phyloP scores from a whole-genome alignment of 2,888 invertebrate genomes.

The Syritta pipiens region DNA sequence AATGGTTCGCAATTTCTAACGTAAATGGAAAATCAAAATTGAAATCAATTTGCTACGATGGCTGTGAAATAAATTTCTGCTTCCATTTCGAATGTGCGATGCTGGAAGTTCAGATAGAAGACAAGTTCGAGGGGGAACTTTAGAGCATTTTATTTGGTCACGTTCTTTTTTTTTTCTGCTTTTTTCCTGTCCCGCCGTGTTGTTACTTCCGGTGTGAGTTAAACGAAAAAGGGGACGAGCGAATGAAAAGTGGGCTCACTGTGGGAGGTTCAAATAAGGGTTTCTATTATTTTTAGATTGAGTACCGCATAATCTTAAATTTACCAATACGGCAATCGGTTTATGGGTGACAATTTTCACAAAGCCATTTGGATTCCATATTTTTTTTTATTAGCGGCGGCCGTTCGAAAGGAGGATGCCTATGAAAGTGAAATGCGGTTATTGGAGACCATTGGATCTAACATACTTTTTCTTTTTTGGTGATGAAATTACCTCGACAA shows the following conservation, averaged over 20 bases:
- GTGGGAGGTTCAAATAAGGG: not conserved
- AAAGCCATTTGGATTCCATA: conserved; percentile 17
- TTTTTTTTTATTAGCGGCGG: conserved; percentile 9
- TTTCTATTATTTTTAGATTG: conserved; percentile 45
- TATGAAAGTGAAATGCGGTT: conserved; percentile 9
- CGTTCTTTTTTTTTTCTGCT: not conserved
- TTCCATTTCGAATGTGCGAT: conserved; percentile 55
- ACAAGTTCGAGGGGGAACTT: no score
- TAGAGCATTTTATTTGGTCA: conserved; percentile 9
- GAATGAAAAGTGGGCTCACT: conserved; percentile 11
- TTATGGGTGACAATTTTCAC: conserved; percentile 37
- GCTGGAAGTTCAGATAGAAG: conserved; percentile 9
- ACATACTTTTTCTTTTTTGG: not conserved
- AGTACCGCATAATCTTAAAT: conserved; percentile 41
- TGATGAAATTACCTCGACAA: not conserved
- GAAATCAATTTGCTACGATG: conserved; percentile 61
- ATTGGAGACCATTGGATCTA: not conserved
- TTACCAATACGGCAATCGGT: conserved; percentile 42
- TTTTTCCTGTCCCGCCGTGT: not conserved
- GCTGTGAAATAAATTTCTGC: conserved; percentile 55
- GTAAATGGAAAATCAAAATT: conserved; percentile 68
- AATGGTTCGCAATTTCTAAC: conserved; percentile 56
- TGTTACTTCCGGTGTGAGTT: not conserved
- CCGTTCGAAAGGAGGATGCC: not conserved
- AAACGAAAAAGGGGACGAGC: no score